A percentile compares a stretch with the other conserved stretches of the same genome.
Conservation (phyloP, 1,140 invertebrate genomes). For the Drosophila orena region DNA sequence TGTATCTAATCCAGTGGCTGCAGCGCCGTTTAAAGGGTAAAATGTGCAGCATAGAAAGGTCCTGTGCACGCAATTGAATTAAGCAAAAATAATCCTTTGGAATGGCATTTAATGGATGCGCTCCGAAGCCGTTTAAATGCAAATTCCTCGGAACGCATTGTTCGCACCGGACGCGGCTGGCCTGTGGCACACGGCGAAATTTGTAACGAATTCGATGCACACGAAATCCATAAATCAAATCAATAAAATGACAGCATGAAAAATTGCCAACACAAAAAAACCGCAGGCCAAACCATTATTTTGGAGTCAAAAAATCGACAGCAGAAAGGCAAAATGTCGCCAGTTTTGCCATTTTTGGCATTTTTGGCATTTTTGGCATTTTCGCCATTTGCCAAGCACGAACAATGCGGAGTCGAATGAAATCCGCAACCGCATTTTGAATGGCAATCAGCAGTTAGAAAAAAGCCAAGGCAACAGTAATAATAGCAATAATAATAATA, state of each 20-base stretch:
- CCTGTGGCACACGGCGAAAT: slow-evolving; percentile 45
- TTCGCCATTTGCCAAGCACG: slow-evolving; percentile 14
- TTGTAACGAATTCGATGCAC: slow-evolving; percentile 63
- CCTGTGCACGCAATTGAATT: slow-evolving; percentile 19
- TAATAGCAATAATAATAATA: slow-evolving; percentile 39
- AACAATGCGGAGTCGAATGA: slow-evolving; percentile 11
- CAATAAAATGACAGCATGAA: slow-evolving; percentile 78
- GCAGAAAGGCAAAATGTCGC: slow-evolving; percentile 24
- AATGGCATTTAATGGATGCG: slow-evolving; percentile 11
- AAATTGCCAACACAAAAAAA: slow-evolving; percentile 72
- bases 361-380: too few relatives aligned
- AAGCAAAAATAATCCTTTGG: slow-evolving; percentile 18
- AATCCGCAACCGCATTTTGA: slow-evolving; percentile 56
- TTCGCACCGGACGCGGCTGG: slow-evolving; percentile 28
- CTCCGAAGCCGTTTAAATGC: slow-evolving; percentile 39
- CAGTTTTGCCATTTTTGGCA: too few relatives aligned
- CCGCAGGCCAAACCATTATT: slow-evolving; percentile 63
- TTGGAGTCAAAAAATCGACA: slow-evolving; percentile 42
- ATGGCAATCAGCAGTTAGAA: slow-evolving; percentile 69
- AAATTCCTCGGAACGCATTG: slow-evolving; percentile 32
- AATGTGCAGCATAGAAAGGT: not conserved
- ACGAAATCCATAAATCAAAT: slow-evolving; percentile 71
- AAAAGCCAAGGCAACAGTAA: slow-evolving; percentile 57
- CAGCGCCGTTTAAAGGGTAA: slow-evolving; percentile 17
- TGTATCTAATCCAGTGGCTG: slow-evolving; percentile 22